Evolutionary conservation across 2,113 vertebrate genomes (phyloP), one percentile per base, ranked within the genome.

Genomic region (Lycaon pictus): DNA sequence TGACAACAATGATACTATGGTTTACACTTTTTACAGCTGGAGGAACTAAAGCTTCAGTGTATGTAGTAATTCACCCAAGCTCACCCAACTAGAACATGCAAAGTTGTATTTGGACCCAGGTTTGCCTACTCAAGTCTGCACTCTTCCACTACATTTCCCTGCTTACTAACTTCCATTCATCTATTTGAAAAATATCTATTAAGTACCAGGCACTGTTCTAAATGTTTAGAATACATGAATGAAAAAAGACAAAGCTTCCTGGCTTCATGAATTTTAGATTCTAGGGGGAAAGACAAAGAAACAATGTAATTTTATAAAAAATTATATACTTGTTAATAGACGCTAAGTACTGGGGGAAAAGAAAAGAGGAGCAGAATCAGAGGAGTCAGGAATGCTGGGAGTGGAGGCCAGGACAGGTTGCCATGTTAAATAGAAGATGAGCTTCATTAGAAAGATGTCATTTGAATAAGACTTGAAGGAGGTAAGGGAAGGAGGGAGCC

Each of bases 101-200:
- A 32, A 72, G 17, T 6, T 29, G 27, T 62, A 25, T 51, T 77
- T 15, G 12, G 62, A 83, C 37, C 90, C 37, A 87, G 32, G 11
- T 55, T 80, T 90, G 71, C 80, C 55, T 93, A 23, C 7, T 16
- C 37, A 71, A 69, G 43, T 32, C 27, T 62, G 4, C 12, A 48
- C 29, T n/a, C 55, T 65, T 62, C 32, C 29, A 51, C 60, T 32
- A 10, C 2, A 20, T 81, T 85, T 25, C 15, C 3, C 20, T n/a
- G 65, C 23, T 58, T 90, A 58, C 27, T 3, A 17, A 63, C 7
- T 53, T 83, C 25, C 15, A 20, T 48, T 86, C 7, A 12, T 72
- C 16, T 71, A 20, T 62, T 95, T 90, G 53, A 85, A 95, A 92
- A 79, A 76, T 96, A 77, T 69, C 22, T 56, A 29, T 11, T 43